Conservation (phyloP, 2,113 vertebrate species). For the Junco hyemalis region DNA sequence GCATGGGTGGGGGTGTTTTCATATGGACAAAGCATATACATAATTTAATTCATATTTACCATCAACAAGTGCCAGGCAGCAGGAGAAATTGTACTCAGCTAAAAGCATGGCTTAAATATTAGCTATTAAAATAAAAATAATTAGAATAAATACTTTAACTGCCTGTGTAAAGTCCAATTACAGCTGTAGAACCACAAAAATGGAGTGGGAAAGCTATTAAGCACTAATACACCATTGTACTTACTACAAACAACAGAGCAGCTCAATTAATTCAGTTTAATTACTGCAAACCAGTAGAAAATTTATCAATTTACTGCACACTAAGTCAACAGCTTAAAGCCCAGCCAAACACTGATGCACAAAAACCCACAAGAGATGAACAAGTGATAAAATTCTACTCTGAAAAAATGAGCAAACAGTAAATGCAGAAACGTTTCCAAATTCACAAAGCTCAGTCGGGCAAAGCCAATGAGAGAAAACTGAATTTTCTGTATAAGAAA, state of each 20-base stretch:
- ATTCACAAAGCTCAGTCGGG: background rate
- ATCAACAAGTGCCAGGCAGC: background rate
- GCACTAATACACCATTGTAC: background rate
- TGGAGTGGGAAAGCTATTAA: background rate
- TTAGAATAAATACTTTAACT: background rate
- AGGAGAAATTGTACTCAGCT: background rate
- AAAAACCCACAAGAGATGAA: background rate
- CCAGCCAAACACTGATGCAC: background rate
- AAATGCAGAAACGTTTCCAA: background rate
- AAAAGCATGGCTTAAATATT: background rate
- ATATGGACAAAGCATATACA: background rate
- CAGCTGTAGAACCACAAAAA: background rate
- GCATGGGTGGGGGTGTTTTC: background rate
- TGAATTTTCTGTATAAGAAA: background rate
- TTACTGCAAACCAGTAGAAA: constrained; percentile 16
- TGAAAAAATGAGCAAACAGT: background rate
- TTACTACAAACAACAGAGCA: background rate
- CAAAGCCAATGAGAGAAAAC: background rate
- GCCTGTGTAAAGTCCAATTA: background rate
- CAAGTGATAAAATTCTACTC: background rate
- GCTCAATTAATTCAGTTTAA: constrained; percentile 35
- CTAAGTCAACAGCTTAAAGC: background rate
- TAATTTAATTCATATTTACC: background rate
- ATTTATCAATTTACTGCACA: background rate
- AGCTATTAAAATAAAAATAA: background rate